These are phyloP conservation scores for Caenorhabditis sp. DNA, from an alignment of 2,888 invertebrate species.

Conservation along the genomic window DNA sequence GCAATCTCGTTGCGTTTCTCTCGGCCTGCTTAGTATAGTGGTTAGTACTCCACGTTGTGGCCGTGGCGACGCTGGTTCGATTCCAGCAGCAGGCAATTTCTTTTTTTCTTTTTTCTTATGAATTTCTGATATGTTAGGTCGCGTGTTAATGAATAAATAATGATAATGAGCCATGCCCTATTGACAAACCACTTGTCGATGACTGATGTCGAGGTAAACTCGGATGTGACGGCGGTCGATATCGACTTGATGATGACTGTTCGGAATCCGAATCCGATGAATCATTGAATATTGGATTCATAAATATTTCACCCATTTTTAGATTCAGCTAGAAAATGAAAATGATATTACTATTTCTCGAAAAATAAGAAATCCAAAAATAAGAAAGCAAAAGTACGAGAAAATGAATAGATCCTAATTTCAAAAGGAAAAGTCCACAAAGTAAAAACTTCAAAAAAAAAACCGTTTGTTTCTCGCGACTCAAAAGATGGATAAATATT, in stretches of 20 bases:
- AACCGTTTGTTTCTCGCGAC: background rate
- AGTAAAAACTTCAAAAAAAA: background rate
- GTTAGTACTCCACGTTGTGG: constrained; percentile 68
- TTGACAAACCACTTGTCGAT: constrained; percentile 30
- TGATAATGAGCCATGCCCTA: background rate
- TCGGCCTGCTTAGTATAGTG: constrained; percentile 63
- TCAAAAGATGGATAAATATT: background rate
- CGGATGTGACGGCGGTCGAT: constrained; percentile 25
- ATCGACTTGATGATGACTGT: constrained; percentile 44
- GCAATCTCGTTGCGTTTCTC: too few species aligned
- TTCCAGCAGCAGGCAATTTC: constrained; percentile 52
- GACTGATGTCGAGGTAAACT: constrained; percentile 36
- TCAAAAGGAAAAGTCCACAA: background rate
- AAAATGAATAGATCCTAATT: background rate
- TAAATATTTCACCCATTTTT: constrained; percentile 50
- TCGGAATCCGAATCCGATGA: constrained; percentile 51
- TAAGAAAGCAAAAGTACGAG: background rate
- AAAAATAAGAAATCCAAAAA: background rate
- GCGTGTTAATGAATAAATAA: background rate
- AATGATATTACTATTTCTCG: background rate
- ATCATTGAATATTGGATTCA: constrained; percentile 48
- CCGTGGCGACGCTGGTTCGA: constrained; percentile 67
- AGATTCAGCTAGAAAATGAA: too few species aligned
- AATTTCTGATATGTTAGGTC: background rate
- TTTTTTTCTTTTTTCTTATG: background rate